These are phyloP conservation scores for Phenganax marumi DNA, from an alignment of 92 coral and sea anemone genomes.

Conservation along the genomic window DNA sequence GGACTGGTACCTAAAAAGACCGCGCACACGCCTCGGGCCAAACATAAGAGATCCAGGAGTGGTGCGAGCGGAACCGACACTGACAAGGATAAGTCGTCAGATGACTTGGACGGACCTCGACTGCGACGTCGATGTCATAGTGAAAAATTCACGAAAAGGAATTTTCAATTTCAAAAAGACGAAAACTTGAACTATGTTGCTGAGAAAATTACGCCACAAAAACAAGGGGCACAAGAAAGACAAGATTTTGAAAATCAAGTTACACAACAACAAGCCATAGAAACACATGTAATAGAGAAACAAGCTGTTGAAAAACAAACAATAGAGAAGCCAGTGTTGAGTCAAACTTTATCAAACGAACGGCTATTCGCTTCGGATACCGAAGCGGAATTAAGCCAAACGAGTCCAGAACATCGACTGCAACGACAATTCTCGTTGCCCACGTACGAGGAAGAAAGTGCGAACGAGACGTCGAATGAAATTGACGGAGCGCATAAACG, in stretches of 20 bases:
- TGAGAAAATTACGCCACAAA: not conserved
- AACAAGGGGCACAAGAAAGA: not conserved
- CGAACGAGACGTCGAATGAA: not conserved
- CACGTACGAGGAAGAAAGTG: constrained; percentile 26
- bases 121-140: not conserved
- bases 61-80: constrained; percentile 4
- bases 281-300: not conserved
- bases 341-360: constrained; percentile 8
- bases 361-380: constrained; percentile 36
- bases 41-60: not conserved
- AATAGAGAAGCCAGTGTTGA: not conserved
- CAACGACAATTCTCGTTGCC: constrained; percentile 21
- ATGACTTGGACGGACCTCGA: constrained; percentile 3
- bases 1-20: constrained; percentile 35
- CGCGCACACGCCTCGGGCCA: not conserved
- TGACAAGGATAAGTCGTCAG: constrained; percentile 12
- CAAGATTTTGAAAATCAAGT: not conserved
- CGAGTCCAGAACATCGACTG: not conserved
- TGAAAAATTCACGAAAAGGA: not conserved
- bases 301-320: not conserved
- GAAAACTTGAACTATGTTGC: constrained; percentile 4
- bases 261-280: too few relatives aligned
- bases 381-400: constrained; percentile 1
- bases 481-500: not conserved
- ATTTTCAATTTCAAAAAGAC: not conserved